Conservation (phyloP, 1,140 invertebrate genomes). For the Dendrolimus punctatus region DNA sequence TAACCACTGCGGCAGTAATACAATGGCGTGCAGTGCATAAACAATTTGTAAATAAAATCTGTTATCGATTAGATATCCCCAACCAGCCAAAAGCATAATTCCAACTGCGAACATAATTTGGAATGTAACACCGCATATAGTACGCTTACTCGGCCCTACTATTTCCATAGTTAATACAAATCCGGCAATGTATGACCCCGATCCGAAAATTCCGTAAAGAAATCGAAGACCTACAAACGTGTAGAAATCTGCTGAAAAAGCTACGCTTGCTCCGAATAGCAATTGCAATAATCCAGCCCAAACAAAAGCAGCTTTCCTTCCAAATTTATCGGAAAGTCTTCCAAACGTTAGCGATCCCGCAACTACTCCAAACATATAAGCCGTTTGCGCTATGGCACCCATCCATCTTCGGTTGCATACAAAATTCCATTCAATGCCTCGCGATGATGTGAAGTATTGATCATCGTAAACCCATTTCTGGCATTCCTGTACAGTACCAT, state of each 20-base stretch:
- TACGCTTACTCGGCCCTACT: constrained; percentile 85
- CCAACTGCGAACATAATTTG: constrained; percentile 86
- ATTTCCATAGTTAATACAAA: constrained; percentile 91
- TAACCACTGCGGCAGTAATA: constrained; percentile 86
- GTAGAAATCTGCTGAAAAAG: constrained; percentile 81
- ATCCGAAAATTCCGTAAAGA: constrained; percentile 84
- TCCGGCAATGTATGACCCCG: constrained; percentile 84
- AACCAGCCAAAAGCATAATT: constrained; percentile 84
- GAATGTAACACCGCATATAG: constrained; percentile 85
- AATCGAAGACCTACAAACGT: constrained; percentile 80
- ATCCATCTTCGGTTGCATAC: constrained; percentile 88
- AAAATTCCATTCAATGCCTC: constrained; percentile 87
- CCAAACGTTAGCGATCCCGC: constrained; percentile 86
- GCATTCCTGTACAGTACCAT: constrained; percentile 70
- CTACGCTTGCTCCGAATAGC: constrained; percentile 78
- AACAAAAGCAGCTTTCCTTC: constrained; percentile 85
- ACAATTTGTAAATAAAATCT: constrained; percentile 83
- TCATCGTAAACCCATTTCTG: constrained; percentile 79
- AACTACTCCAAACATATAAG: constrained; percentile 91
- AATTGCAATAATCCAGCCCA: constrained; percentile 80
- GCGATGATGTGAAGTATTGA: constrained; percentile 78
- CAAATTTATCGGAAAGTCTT: constrained; percentile 87
- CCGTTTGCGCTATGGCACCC: constrained; percentile 82
- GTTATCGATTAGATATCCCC: constrained; percentile 85
- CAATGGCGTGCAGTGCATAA: constrained; percentile 81